phyloP scores from a whole-genome alignment of 1,140 invertebrate species.

The Cotesia glomerata region DNA sequence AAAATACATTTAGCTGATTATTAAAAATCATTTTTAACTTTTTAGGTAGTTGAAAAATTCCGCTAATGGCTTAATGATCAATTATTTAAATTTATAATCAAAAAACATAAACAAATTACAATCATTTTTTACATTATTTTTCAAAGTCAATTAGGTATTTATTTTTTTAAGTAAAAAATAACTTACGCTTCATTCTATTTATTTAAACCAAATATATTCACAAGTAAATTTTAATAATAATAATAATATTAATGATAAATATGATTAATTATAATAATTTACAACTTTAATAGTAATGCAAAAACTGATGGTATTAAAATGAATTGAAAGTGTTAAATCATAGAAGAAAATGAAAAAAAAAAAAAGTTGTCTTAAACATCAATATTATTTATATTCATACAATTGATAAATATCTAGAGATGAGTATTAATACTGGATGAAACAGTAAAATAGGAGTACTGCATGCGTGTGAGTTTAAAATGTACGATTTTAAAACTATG shows the following conservation, averaged over 20 bases:
- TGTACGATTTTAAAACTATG: not conserved
- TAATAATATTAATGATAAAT: not conserved
- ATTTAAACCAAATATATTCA: no score
- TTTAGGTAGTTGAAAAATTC: not conserved
- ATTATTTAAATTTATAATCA: no score
- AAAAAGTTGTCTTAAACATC: constrained; percentile 18
- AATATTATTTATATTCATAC: constrained; percentile 21
- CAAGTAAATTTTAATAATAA: not conserved
- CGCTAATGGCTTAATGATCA: no score
- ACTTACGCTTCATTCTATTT: no score
- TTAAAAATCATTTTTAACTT: constrained; percentile 6
- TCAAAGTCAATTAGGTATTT: no score
- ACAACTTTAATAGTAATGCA: not conserved
- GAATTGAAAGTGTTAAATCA: constrained; percentile 13
- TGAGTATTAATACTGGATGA: constrained; percentile 15
- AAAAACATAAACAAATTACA: no score
- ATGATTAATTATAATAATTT: not conserved
- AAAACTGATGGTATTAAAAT: constrained; percentile 9
- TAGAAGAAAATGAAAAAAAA: not conserved
- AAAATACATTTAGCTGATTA: not conserved
- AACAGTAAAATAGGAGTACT: not conserved
- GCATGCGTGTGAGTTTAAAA: constrained; percentile 2
- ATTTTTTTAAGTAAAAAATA: no score
- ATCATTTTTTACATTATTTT: no score
- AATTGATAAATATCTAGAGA: constrained; percentile 8